Conservation (phyloP, 2,797 vertebrate genomes). For the Enteromius afrohamiltoni region DNA sequence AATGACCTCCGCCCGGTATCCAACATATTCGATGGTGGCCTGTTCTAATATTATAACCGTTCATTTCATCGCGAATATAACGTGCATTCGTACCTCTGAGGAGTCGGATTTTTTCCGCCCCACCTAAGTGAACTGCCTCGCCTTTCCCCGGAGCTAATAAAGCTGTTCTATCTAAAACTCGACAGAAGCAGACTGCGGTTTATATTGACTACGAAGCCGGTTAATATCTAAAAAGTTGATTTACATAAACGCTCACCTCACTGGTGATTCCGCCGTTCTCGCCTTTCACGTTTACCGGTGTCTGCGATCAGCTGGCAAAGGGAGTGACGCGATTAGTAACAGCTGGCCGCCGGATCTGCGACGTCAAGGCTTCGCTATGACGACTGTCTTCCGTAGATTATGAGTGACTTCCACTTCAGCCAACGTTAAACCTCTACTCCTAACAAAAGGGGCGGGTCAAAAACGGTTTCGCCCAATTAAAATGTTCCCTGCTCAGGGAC, state of each 20-base stretch:
- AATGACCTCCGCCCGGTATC: slow-evolving; percentile 35
- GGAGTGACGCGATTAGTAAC: slow-evolving; percentile 81
- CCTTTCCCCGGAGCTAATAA: slow-evolving; percentile 43
- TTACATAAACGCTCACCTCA: slow-evolving; percentile 37
- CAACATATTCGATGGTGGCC: neutral
- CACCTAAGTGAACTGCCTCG: slow-evolving; percentile 47
- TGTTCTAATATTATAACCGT: neutral
- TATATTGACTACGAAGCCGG: neutral
- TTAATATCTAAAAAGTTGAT: slow-evolving; percentile 7
- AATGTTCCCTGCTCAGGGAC: slow-evolving; percentile 7
- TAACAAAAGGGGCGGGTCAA: slow-evolving; percentile 20
- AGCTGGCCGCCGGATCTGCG: slow-evolving; percentile 64
- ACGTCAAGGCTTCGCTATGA: slow-evolving; percentile 75
- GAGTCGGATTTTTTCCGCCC: slow-evolving; percentile 39
- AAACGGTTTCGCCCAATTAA: slow-evolving; percentile 20
- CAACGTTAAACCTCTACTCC: slow-evolving; percentile 4
- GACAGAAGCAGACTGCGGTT: neutral
- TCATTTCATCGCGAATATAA: neutral
- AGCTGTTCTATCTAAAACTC: neutral
- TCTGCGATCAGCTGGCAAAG: slow-evolving; percentile 91
- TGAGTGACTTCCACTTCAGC: slow-evolving; percentile 25
- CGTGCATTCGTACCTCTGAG: neutral
- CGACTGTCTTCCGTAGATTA: slow-evolving; percentile 56
- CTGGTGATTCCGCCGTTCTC: neutral
- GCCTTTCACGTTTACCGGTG: slow-evolving; percentile 53